Evolutionary conservation across 2,113 vertebrate genomes (phyloP), one percentile per base, ranked within the genome.

Genomic region (Megaptera novaeangliae): DNA sequence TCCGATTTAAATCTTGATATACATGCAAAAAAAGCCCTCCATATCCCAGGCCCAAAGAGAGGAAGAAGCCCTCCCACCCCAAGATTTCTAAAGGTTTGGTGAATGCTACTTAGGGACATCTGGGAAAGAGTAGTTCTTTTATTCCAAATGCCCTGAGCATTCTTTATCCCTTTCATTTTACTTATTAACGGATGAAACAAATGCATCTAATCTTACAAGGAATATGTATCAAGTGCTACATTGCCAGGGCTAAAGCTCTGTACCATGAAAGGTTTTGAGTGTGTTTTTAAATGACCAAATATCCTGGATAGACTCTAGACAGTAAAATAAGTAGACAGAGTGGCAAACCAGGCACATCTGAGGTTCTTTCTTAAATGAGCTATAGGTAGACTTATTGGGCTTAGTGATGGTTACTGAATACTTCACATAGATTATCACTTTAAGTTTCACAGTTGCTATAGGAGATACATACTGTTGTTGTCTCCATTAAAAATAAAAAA

Each of bases 111-210:
- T 23, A 39, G 25, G 29, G 3, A 75, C 92, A 84, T 55, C 21
- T 74, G 55, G 41, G 3, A 49, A 80, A 52, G 27, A 66, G 31
- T 63, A 55, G 41, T 93, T 64, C 4, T 75, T 96, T 88, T 23
- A 77, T 94, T 89, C 44, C 46, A 77, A 63, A 72, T 52, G 27
- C 3, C 18, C 20, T 5, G 3, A 52, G 41, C 1, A 81, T 31
- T 97, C 87, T 96, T 63, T 9, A 63, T 71, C 6, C 8, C 18
- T 80, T 97, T 89, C 68, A 71, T 96, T 90, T 86, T 31, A 86
- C 77, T 74, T 78, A 68, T 72, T 74, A 82, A 78, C 0, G 7
- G 36, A 39, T 71, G 18, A 83, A 88, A 78, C 34, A 74, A 92
- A 69, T 6, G 29, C 31, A 74, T 63, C 64, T 83, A 71, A 69